Evolutionary conservation across 2,888 invertebrate genomes (phyloP).

Genomic region (Anoplius nigerrimus): DNA sequence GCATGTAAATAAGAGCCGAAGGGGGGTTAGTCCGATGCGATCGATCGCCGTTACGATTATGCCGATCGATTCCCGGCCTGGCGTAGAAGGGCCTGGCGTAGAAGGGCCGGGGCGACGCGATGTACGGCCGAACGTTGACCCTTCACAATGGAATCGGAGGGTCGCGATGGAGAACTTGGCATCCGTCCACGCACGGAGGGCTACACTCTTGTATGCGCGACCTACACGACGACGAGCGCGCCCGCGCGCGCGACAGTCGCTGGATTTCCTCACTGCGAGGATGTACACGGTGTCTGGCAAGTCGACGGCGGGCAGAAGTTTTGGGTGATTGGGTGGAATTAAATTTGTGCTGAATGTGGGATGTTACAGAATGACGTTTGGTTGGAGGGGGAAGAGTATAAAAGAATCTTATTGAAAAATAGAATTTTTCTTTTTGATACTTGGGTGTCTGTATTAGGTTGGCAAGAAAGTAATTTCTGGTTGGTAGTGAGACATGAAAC

Average conservation of each 20-base stretch:
- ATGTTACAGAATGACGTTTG: too few species aligned
- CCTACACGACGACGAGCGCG: conserved; percentile 1
- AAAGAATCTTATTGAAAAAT: too few species aligned
- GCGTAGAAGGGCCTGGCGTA: too few species aligned
- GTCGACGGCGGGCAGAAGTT: too few species aligned
- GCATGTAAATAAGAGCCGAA: neutral
- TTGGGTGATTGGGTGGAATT: too few species aligned
- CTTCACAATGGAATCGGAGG: conserved; percentile 49
- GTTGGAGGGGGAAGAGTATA: too few species aligned
- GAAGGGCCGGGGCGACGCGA: conserved; percentile 41
- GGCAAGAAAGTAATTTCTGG: too few species aligned
- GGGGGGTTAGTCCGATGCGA: neutral
- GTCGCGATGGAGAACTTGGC: conserved; percentile 50
- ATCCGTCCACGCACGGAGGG: conserved; percentile 44
- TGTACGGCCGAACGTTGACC: conserved; percentile 49
- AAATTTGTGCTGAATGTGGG: too few species aligned
- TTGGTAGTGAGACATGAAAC: too few species aligned
- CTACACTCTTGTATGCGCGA: conserved; percentile 11
- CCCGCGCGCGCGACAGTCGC: conserved; percentile 6
- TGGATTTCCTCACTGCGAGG: neutral
- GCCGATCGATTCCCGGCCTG: conserved; percentile 29
- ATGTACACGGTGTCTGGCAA: too few species aligned
- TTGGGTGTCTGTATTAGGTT: too few species aligned
- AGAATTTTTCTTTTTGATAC: too few species aligned
- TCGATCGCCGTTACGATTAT: conserved; percentile 22